Base-by-base conservation (phyloP, 64 coral and sea anemone species). In the Stichodactyla helianthus region DNA sequence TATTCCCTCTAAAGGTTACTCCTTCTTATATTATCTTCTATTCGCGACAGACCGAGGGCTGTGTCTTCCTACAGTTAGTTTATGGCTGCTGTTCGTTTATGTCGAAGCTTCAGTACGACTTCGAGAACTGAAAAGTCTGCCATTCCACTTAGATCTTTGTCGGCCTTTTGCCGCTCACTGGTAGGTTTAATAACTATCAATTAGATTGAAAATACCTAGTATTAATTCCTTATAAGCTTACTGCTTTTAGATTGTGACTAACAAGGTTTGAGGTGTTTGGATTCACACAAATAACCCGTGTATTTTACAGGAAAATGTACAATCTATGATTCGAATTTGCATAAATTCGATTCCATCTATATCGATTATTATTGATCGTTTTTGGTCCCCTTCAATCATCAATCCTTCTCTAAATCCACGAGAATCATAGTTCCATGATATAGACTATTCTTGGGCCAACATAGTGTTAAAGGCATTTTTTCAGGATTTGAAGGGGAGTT, bases 101-200 rank as follows among this genome's bases (percentile, higher is more conserved):
- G 97, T 99, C 13, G 97, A 99, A 25, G 97, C 97, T n/a, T 99
- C 97, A 1, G 93, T 99, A 54, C 84, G 97, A 70, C 91, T 99
- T 86, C 90, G 93, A 77, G 97, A 99, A 82, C 64, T 99, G n/a
- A 99, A 99, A 93, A 99, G 93, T 90, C 80, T 99, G 25, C 97
- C 97, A 15, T 99, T 99, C 93, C 97, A 99, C 82, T 64, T 99
- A 92, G 97, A 99, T 89, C 84, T 99, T 52, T 99, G 97, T 91
- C 93, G 97, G 52, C 97, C 97, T 68, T 99, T 99, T 84, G 97
- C 97, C 57, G 97, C 97, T 62, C 97, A 99, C 68, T 99, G 97
- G 97, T 99, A 91, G 85, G 94, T 90, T 17, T 18, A 77, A 77
- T 74, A 74, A 74, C 25, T 23, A 26, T 74, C 68, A 6, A 35